Conservation (phyloP, 1,140 invertebrate species). For the Drosophila ambigua region DNA sequence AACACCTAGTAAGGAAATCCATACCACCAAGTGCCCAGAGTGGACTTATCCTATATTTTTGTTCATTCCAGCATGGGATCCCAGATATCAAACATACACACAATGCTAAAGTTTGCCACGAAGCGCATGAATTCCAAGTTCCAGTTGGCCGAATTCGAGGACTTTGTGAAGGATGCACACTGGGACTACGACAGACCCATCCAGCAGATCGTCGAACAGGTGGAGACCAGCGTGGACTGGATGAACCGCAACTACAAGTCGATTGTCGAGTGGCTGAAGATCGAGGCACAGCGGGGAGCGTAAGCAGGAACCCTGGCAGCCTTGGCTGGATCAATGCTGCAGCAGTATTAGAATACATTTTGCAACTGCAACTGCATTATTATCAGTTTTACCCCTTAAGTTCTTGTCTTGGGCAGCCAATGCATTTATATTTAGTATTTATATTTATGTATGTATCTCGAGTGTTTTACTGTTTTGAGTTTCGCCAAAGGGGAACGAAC, state of each 20-base stretch:
- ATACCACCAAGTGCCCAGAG: neutral
- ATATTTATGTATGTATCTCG: conserved; percentile 42
- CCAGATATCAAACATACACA: conserved; percentile 88
- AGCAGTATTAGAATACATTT: conserved; percentile 61
- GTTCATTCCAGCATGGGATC: conserved; percentile 87
- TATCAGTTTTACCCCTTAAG: too few relatives aligned
- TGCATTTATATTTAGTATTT: conserved; percentile 67
- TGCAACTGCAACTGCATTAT: conserved; percentile 23
- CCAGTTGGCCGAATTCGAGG: conserved; percentile 90
- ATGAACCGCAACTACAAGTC: conserved; percentile 89
- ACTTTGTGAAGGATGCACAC: conserved; percentile 86
- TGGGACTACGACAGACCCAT: conserved; percentile 89
- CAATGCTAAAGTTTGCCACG: conserved; percentile 89
- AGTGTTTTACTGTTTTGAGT: conserved; percentile 26
- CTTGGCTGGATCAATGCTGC: conserved; percentile 55
- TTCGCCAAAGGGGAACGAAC: conserved; percentile 42
- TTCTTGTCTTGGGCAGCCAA: conserved; percentile 21
- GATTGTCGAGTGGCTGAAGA: conserved; percentile 89
- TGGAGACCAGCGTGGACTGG: conserved; percentile 92
- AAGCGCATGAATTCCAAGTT: conserved; percentile 89
- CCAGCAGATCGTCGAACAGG: conserved; percentile 91
- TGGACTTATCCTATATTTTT: neutral
- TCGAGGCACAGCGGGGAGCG: conserved; percentile 28
- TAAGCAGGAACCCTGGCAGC: neutral
- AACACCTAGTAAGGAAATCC: conserved; percentile 87